Evolutionary conservation across 2,888 invertebrate species (phyloP).

Genomic region (Drosophila affinis): DNA sequence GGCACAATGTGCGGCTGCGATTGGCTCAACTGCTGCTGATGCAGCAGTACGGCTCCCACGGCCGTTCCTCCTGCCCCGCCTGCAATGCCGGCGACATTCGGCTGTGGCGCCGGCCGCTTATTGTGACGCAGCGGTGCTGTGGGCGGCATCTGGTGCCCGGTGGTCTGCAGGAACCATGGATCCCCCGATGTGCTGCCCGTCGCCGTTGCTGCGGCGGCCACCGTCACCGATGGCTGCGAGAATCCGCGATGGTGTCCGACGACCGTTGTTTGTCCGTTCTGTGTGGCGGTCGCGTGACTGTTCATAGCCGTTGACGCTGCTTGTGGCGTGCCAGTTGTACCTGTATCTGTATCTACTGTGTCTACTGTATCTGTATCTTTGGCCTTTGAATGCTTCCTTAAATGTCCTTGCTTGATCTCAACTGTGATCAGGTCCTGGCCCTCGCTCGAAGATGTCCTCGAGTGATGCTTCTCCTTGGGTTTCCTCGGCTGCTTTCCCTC

Average conservation of each 20-base stretch:
- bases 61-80: constrained; percentile 42
- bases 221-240: constrained; percentile 83
- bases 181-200: constrained; percentile 82
- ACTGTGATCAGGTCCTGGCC: constrained; percentile 55
- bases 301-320: constrained; percentile 81
- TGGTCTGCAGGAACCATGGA: constrained; percentile 84
- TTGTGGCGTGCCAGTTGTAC: constrained; percentile 13
- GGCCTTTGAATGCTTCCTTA: constrained; percentile 19
- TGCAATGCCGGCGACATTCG: constrained; percentile 61
- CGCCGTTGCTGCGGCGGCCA: constrained; percentile 59
- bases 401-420: constrained; percentile 63
- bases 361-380: neutral
- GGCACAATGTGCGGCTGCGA: constrained; percentile 84
- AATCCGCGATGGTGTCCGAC: constrained; percentile 84
- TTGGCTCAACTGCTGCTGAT: constrained; percentile 83
- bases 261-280: constrained; percentile 83
- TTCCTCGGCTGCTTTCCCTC: constrained; percentile 31
- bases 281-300: constrained; percentile 84
- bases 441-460: constrained; percentile 37
- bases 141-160: constrained; percentile 84
- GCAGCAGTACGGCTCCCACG: constrained; percentile 63
- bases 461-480: constrained; percentile 33
- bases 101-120: constrained; percentile 84
- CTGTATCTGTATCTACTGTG: neutral
- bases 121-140: constrained; percentile 84